Conservation (phyloP, 2,797 vertebrate species). For the Microchirus variegatus region DNA sequence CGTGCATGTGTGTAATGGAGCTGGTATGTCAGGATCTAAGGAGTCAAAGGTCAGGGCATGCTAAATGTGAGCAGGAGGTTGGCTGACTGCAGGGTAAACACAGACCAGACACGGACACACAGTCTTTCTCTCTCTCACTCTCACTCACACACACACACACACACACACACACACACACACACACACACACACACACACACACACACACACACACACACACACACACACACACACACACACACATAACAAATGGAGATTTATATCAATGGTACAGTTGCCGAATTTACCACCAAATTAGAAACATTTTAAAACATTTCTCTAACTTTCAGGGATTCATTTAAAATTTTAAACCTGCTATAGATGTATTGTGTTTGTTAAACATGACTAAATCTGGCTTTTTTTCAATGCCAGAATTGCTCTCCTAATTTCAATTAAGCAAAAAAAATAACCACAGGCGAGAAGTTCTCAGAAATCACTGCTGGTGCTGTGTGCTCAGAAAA, state of each 20-base stretch:
- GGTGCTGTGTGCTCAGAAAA: slow-evolving; percentile 44
- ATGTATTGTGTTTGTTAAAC: slow-evolving; percentile 47
- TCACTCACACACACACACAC: slow-evolving; percentile 21
- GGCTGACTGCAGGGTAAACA: slow-evolving; percentile 78
- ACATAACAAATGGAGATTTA: slow-evolving; percentile 21
- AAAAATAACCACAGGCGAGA: slow-evolving; percentile 57
- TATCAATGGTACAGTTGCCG: slow-evolving; percentile 11
- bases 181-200: slow-evolving; percentile 63
- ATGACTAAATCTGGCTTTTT: slow-evolving; percentile 45
- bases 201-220: slow-evolving; percentile 62
- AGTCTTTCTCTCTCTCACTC: slow-evolving; percentile 11
- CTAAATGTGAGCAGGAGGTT: slow-evolving; percentile 81
- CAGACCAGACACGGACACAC: slow-evolving; percentile 72
- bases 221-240: slow-evolving; percentile 19
- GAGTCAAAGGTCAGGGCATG: slow-evolving; percentile 76
- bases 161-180: slow-evolving; percentile 9
- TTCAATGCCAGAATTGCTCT: slow-evolving; percentile 52
- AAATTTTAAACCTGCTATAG: slow-evolving; percentile 42
- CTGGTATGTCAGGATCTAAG: slow-evolving; percentile 77
- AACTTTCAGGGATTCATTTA: slow-evolving; percentile 38
- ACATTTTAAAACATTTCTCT: slow-evolving; percentile 14
- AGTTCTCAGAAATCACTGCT: slow-evolving; percentile 46
- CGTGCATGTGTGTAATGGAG: slow-evolving; percentile 68
- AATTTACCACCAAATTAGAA: slow-evolving; percentile 37
- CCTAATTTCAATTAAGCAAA: slow-evolving; percentile 55